Evolutionary conservation across 2,888 invertebrate species (phyloP).

Genomic region (Phoenoteleia sp.): DNA sequence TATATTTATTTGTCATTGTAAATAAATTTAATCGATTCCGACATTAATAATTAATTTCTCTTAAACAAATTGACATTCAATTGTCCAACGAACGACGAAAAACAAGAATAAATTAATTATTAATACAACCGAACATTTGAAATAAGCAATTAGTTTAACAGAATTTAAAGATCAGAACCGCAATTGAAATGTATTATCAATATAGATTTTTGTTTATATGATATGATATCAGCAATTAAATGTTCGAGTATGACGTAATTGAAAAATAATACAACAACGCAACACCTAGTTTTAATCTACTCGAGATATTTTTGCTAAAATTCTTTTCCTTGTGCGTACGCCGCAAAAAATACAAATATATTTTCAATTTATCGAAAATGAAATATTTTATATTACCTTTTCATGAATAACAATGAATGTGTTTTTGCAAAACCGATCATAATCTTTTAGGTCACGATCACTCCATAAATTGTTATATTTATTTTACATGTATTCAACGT

Average conservation of each 20-base stretch:
- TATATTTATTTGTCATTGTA: slow-evolving; percentile 14
- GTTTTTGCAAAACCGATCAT: slow-evolving; percentile 57
- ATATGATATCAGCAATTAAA: too few species aligned
- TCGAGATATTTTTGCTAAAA: neutral
- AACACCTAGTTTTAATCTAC: slow-evolving; percentile 1
- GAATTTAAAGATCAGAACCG: neutral
- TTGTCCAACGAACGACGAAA: neutral
- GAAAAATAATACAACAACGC: neutral
- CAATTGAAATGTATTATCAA: too few species aligned
- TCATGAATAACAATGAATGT: slow-evolving; percentile 66
- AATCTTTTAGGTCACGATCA: slow-evolving; percentile 60
- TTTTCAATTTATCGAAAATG: slow-evolving; percentile 49
- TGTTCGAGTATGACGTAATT: neutral
- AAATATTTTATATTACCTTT: slow-evolving; percentile 53
- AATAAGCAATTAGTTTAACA: too few species aligned
- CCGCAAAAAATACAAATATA: slow-evolving; percentile 29
- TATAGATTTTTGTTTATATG: too few species aligned
- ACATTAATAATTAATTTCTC: slow-evolving; percentile 3
- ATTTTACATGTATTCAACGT: slow-evolving; percentile 36
- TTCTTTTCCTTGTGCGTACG: neutral
- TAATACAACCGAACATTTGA: neutral
- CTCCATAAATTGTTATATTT: slow-evolving; percentile 59
- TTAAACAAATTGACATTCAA: neutral
- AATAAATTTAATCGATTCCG: slow-evolving; percentile 5
- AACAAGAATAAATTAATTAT: slow-evolving; percentile 18